Evolutionary conservation across 1,140 invertebrate species (phyloP).

Genomic region (Manduca sexta): DNA sequence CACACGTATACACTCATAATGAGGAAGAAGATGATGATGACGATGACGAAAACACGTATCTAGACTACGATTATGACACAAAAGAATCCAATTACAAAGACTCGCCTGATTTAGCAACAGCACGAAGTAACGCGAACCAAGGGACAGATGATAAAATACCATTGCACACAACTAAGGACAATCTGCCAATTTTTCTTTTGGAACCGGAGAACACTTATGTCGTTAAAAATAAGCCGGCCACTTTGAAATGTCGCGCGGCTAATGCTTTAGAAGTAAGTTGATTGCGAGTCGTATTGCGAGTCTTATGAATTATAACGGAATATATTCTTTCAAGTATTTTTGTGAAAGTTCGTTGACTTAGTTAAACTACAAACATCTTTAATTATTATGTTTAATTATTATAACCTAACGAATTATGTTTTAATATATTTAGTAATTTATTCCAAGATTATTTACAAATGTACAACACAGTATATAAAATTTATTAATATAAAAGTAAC

Average conservation of each 20-base stretch:
- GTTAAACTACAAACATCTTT: too few species aligned
- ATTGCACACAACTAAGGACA: slow-evolving; percentile 72
- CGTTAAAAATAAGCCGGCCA: slow-evolving; percentile 88
- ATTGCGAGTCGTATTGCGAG: background rate
- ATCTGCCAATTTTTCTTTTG: slow-evolving; percentile 84
- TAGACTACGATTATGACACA: slow-evolving; percentile 59
- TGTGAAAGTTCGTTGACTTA: too few species aligned
- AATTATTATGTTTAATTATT: too few species aligned
- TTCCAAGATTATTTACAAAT: too few species aligned
- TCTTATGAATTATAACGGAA: slow-evolving; percentile 49
- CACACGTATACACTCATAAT: slow-evolving; percentile 41
- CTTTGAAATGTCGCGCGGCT: slow-evolving; percentile 84
- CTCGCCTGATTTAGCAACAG: slow-evolving; percentile 39
- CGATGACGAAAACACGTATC: slow-evolving; percentile 43
- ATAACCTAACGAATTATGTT: too few species aligned
- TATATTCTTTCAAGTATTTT: slow-evolving; percentile 83
- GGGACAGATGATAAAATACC: slow-evolving; percentile 68
- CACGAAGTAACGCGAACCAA: slow-evolving; percentile 22
- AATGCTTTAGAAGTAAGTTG: slow-evolving; percentile 77
- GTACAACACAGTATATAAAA: too few species aligned
- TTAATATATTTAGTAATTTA: too few species aligned
- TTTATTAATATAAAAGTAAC: too few species aligned
- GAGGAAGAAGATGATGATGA: slow-evolving; percentile 56
- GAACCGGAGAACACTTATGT: slow-evolving; percentile 89
- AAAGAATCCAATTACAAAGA: slow-evolving; percentile 65